Evolutionary conservation across 2,797 vertebrate genomes (phyloP).

Genomic region (Harpagifer antarcticus): DNA sequence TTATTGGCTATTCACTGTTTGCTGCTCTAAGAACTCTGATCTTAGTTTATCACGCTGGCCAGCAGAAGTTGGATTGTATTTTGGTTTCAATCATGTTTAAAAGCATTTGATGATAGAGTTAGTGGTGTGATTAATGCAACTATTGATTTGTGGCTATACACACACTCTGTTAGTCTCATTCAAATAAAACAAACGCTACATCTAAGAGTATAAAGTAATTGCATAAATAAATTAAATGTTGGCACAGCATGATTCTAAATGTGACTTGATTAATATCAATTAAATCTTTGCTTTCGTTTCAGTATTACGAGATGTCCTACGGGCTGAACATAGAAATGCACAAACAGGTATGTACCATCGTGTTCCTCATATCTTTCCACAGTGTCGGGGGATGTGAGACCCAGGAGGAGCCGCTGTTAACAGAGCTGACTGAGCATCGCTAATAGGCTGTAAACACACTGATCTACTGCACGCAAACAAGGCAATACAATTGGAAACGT

Average conservation of each 20-base stretch:
- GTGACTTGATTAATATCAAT: background rate
- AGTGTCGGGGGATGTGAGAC: constrained; percentile 45
- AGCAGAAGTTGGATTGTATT: constrained; percentile 14
- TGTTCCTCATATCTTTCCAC: constrained; percentile 52
- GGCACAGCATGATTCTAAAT: background rate
- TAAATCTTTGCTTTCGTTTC: constrained; percentile 57
- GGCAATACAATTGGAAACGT: constrained; percentile 26
- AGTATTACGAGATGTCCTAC: constrained; percentile 99
- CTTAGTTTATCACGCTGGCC: constrained; percentile 37
- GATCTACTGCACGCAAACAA: constrained; percentile 50
- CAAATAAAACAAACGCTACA: background rate
- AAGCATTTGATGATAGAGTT: constrained; percentile 44
- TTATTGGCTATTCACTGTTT: constrained; percentile 55
- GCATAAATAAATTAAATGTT: background rate
- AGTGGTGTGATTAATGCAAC: constrained; percentile 18
- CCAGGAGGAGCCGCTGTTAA: constrained; percentile 52
- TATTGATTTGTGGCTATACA: constrained; percentile 30
- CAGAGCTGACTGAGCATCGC: constrained; percentile 37
- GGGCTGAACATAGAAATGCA: constrained; percentile 99
- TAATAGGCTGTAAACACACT: constrained; percentile 54
- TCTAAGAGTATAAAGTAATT: background rate
- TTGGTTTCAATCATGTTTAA: constrained; percentile 24
- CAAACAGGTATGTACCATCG: constrained; percentile 92
- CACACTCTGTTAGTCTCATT: background rate
- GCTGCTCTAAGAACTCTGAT: constrained; percentile 47